These are phyloP conservation scores for Melospiza georgiana DNA, from an alignment of 2,113 vertebrate genomes.

Conservation along the genomic window DNA sequence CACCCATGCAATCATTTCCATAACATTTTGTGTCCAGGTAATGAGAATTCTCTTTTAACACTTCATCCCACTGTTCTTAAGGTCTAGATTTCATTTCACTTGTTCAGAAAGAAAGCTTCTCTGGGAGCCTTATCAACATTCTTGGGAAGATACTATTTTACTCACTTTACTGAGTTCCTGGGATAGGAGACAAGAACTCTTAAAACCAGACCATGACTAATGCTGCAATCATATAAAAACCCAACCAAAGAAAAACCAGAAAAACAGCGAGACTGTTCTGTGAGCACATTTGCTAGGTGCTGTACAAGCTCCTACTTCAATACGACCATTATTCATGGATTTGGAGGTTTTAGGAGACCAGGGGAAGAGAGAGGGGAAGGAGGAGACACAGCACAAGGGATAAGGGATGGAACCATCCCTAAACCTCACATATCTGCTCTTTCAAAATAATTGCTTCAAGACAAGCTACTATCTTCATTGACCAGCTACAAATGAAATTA, in stretches of 20 bases:
- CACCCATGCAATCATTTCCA: fast-evolving
- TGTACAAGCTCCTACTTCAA: neutral
- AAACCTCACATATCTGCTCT: neutral
- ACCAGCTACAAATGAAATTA: neutral
- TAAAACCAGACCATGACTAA: neutral
- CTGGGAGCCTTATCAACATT: neutral
- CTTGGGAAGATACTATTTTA: neutral
- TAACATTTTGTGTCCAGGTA: neutral
- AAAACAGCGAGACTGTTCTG: neutral
- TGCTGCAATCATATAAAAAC: neutral
- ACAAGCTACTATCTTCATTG: neutral
- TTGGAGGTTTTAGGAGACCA: neutral
- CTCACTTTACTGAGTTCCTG: neutral
- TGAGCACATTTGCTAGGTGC: neutral
- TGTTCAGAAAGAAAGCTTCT: neutral
- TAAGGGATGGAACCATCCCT: neutral
- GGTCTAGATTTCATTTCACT: neutral
- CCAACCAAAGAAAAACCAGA: neutral
- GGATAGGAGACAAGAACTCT: neutral
- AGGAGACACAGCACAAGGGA: neutral
- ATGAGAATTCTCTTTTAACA: fast-evolving
- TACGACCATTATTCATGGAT: neutral
- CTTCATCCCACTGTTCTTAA: neutral
- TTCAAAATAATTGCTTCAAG: neutral
- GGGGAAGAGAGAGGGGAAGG: neutral